Evolutionary conservation across 2,888 invertebrate genomes (phyloP), one percentile per base, ranked within the genome.

Genomic region (Nowickia ferox): DNA sequence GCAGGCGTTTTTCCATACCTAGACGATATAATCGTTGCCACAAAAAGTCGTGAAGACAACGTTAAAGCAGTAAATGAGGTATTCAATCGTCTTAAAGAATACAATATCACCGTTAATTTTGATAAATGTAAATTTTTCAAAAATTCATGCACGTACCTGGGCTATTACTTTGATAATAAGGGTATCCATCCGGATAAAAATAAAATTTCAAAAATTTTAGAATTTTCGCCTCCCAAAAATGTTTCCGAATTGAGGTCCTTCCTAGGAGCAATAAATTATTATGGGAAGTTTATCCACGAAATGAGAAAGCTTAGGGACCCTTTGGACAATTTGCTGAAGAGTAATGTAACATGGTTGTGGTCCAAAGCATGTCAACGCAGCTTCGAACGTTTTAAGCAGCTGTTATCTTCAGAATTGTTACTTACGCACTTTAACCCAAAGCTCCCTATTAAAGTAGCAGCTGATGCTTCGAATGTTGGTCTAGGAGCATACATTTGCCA

Each of bases 351-450:
- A 61, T 77, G 71, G 71, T 90, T 38, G 5, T 81, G 74, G 81
- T 51, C 78, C 8, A 9, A 48, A 17, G 0, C n/a, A 46, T 91
- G 40, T 83, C 90, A 77, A 87, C 89, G 6, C 0, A 72, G 68
- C 74, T 84, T 84, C 46, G 19, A 72, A 2, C 59, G 38, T 17
- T 87, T 92, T 89, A 57, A 87, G 90, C 11, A 89, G 88, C 44
- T 84, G 89, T 17, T 88, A 88, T 40, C 91, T 88, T 89, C 57
- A 68, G 91, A 48, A 83, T 89, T 42, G 90, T 88, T 87, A 90
- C 89, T 30, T 87, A 91, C 38, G 88, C 89, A 72, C 88, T 89
- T 83, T 91, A 90, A 84, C 9, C 78, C 84, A 30, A 57, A 55
- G 11, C n/a, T 78, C 9, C 63, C 77, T 4, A 83, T 83, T 6